Conservation (phyloP, 2,113 vertebrate genomes). For the Daubentonia madagascariensis region DNA sequence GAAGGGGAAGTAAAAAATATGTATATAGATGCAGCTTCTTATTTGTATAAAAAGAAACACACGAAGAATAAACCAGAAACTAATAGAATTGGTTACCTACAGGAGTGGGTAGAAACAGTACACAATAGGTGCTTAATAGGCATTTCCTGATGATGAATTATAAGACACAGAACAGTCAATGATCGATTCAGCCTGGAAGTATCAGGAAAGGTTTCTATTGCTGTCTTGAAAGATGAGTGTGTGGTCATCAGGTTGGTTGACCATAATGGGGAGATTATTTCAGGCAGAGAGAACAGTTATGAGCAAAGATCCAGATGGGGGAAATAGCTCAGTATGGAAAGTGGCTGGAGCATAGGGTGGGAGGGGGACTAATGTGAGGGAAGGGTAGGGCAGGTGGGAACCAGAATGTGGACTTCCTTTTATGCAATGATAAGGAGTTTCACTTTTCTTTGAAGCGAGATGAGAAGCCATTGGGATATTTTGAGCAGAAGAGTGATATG, state of each 20-base stretch:
- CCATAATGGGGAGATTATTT: neutral
- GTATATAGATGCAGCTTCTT: neutral
- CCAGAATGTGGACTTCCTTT: neutral
- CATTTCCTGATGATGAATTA: constrained; percentile 2
- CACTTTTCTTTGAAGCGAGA: constrained; percentile 5
- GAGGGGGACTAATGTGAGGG: neutral
- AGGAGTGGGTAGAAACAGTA: neutral
- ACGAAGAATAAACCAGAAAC: constrained; percentile 6
- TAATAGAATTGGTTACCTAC: neutral
- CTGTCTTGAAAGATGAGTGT: constrained; percentile 28
- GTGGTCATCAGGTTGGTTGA: neutral
- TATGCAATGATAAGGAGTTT: neutral
- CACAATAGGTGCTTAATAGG: neutral
- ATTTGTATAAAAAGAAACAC: constrained; percentile 25
- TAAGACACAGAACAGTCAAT: neutral
- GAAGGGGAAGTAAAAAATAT: neutral
- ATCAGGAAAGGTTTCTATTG: constrained; percentile 13
- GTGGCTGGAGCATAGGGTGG: neutral
- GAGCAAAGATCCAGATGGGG: constrained; percentile 6
- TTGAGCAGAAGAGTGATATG: neutral
- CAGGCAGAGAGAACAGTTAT: neutral
- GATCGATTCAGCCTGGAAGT: neutral
- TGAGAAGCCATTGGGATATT: constrained; percentile 1
- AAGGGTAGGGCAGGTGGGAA: neutral
- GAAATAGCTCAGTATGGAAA: neutral